Conservation (phyloP, 2,113 vertebrate genomes). For the Eptesicus fuscus region DNA sequence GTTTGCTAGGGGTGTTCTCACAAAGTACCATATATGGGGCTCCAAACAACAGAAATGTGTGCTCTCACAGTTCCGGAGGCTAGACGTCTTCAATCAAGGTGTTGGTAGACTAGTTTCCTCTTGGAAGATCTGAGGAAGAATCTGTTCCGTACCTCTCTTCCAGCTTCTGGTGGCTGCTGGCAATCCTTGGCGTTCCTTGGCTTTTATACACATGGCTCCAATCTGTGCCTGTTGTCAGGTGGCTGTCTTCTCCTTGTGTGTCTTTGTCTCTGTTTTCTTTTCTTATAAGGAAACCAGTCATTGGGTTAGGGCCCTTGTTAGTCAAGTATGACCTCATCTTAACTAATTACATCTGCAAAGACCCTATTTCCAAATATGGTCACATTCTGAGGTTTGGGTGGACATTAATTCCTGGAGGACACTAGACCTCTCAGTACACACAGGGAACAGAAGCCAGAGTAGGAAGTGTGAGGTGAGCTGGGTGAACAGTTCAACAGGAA, state of each 20-base stretch:
- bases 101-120: background rate
- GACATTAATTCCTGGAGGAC: background rate
- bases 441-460: background rate
- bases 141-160: background rate
- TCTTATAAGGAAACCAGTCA: background rate
- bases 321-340: background rate
- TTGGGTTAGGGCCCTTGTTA: background rate
- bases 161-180: background rate
- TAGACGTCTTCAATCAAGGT: background rate
- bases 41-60: background rate
- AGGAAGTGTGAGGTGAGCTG: background rate
- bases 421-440: background rate
- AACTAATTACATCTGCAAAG: background rate
- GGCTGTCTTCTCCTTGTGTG: background rate
- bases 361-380: background rate
- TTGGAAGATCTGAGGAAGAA: background rate
- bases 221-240: background rate
- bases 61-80: background rate
- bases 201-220: background rate
- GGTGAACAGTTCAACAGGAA: background rate
- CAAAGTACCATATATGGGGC: background rate
- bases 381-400: background rate
- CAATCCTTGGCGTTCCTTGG: background rate
- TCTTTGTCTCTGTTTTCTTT: background rate
- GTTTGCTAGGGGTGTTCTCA: background rate